phyloP scores from a whole-genome alignment of 2,797 vertebrate genomes.

The Nothura maculosa region DNA sequence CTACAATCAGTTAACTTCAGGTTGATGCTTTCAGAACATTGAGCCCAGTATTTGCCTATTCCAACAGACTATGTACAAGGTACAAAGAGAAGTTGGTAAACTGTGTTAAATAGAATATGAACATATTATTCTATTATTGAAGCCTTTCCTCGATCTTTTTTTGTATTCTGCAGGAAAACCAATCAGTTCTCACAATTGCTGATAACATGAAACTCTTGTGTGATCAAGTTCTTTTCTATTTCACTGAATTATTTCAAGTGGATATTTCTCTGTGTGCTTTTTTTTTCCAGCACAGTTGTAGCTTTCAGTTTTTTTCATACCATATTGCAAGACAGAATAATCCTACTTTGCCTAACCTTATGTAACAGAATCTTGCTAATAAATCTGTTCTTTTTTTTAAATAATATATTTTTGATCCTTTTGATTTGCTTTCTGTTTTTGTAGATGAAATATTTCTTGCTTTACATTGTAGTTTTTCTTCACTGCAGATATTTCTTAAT shows the following conservation, averaged over 20 bases:
- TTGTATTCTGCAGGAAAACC: not conserved
- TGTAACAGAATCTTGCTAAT: slow-evolving; percentile 18
- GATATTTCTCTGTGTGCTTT: not conserved
- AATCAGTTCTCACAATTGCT: not conserved
- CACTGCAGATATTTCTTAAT: not conserved
- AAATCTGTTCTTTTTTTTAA: slow-evolving; percentile 38
- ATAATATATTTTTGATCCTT: slow-evolving; percentile 5
- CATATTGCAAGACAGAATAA: not conserved
- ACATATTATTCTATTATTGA: not conserved
- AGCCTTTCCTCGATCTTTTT: not conserved
- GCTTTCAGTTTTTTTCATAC: slow-evolving; percentile 22
- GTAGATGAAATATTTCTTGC: not conserved
- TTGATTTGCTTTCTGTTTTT: slow-evolving; percentile 46
- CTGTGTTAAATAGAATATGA: not conserved
- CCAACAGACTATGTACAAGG: not conserved
- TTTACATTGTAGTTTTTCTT: slow-evolving; percentile 5
- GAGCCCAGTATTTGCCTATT: not conserved
- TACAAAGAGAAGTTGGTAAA: not conserved
- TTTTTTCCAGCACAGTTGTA: slow-evolving; percentile 33
- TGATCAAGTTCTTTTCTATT: not conserved
- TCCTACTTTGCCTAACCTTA: slow-evolving; percentile 18
- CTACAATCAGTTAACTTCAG: not conserved
- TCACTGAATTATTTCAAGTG: slow-evolving; percentile 35
- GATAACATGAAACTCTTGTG: not conserved
- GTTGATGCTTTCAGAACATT: not conserved